Evolutionary conservation across 1,140 invertebrate species (phyloP), one percentile per base, ranked within the genome.

Genomic region (Drosophila saltans): DNA sequence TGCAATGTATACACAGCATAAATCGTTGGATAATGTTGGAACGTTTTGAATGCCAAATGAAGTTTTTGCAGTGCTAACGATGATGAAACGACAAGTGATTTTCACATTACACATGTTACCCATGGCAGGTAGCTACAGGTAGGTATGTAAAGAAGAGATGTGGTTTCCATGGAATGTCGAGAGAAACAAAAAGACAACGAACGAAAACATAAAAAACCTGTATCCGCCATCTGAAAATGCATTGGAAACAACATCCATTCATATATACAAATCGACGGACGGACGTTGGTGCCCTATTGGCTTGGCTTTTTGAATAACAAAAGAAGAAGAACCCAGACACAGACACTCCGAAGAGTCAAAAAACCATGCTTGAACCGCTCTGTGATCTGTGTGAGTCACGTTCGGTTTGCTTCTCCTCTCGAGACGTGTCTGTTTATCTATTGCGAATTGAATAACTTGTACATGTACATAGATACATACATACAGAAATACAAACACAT

Each of bases 1-100:
- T 65, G 80, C 66, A 64, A 69, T 48, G 55, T 55, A 64, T 30
- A 52, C 67, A 48, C 67, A 73, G 73, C 83, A 71, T 82, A 86
- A 83, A 83, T 82, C 66, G 78, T 63, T 61, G 45, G 58, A 63
- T 88, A 85, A 86, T 81, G 78, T 75, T 64, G 61, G 64, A 77
- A 75, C 84, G 66, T 72, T 82, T 88, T 88, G 82, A 86, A 86
- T 86, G 82, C 72, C 83, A 86, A 86, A 86, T 86, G 80, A 86
- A 72, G 43, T 57, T 73, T 73, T 67, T 30, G 69, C n/a, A 16
- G 41, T 21, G 21, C 16, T 48, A 45, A 21, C 56, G 60, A 76
- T 76, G 74, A 64, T 66, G 66, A 77, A 77, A 77, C 73, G 61
- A 75, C 57, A 75, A 75, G 72, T 66, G 61, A 73, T 73, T 73